phyloP scores from a whole-genome alignment of 2,113 vertebrate genomes.

The Pterocles orientalis region DNA sequence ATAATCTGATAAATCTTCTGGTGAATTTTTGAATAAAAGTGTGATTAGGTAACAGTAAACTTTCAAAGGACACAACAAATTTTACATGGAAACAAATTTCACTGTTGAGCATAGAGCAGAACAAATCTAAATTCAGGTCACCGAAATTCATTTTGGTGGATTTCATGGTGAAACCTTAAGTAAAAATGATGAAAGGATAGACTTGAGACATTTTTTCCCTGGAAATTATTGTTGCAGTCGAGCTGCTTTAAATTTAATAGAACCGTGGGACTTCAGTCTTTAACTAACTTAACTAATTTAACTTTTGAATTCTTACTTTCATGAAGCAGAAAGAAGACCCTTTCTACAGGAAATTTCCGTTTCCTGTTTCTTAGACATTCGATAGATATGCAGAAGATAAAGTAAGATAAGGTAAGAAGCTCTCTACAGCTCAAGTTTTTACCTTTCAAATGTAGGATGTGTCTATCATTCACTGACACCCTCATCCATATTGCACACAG shows the following conservation, averaged over 20 bases:
- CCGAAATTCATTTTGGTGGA: not conserved
- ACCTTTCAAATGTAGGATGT: not conserved
- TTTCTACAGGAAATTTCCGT: not conserved
- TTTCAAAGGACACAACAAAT: not conserved
- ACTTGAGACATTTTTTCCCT: not conserved
- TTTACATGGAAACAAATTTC: not conserved
- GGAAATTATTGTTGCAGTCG: not conserved
- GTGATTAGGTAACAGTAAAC: not conserved
- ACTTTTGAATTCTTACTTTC: not conserved
- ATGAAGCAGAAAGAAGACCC: not conserved
- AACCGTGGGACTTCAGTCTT: not conserved
- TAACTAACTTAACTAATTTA: not conserved
- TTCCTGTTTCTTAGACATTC: not conserved
- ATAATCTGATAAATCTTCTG: not conserved
- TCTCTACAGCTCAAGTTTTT: not conserved
- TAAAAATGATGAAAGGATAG: not conserved
- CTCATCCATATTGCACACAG: not conserved
- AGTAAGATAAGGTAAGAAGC: not conserved
- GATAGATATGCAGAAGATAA: not conserved
- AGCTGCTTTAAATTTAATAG: not conserved
- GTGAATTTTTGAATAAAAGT: not conserved
- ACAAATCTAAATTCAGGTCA: not conserved
- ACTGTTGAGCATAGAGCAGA: not conserved
- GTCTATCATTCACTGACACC: not conserved
- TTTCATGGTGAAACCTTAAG: not conserved